Conservation (phyloP, 2,113 vertebrate species). For the Tauraco erythrolophus region DNA sequence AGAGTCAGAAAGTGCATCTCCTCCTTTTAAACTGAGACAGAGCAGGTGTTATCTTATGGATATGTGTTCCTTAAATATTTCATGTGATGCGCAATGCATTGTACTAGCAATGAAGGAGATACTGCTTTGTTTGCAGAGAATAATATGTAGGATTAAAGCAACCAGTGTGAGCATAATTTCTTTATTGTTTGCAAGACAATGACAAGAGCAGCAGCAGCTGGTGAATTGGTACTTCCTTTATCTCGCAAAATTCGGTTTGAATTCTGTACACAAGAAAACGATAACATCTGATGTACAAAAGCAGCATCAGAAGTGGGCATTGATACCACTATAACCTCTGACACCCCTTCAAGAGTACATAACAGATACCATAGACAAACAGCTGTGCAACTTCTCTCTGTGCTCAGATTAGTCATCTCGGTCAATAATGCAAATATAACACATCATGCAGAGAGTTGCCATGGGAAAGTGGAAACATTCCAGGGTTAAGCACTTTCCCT, state of each 20-base stretch:
- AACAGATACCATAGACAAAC: neutral
- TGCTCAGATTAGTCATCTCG: neutral
- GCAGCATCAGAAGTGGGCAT: neutral
- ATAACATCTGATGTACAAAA: neutral
- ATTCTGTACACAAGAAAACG: neutral
- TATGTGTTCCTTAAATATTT: neutral
- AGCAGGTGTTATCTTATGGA: neutral
- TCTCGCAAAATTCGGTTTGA: neutral
- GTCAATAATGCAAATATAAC: constrained; percentile 25
- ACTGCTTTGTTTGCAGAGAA: neutral
- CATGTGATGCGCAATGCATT: neutral
- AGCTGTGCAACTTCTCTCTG: neutral
- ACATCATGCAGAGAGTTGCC: neutral
- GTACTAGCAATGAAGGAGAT: neutral
- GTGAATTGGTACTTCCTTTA: neutral
- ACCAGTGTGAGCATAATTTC: neutral
- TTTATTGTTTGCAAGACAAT: neutral
- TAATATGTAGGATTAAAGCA: neutral
- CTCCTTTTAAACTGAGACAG: neutral
- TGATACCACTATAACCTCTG: neutral
- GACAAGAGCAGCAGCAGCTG: neutral
- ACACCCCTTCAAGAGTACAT: neutral
- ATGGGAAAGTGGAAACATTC: constrained; percentile 5
- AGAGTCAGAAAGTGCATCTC: neutral
- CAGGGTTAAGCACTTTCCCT: neutral